Percentiles rank a stretch among this genome's conserved stretches.
Conservation (phyloP, 2,797 vertebrate species). For the Rhinophrynus dorsalis region DNA sequence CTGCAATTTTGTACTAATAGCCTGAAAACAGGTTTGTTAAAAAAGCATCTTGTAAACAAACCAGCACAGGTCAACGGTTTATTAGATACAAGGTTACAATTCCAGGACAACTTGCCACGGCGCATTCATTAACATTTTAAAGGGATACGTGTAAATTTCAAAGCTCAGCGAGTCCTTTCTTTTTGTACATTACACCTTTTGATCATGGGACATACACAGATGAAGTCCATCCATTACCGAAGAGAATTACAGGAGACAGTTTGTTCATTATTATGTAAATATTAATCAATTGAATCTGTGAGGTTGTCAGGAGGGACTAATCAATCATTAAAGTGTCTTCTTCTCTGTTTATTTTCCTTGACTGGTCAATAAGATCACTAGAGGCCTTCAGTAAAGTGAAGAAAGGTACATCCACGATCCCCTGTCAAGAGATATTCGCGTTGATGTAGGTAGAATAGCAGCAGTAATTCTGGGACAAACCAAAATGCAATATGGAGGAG, state of each 20-base stretch:
- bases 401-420: too few species aligned
- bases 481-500: too few species aligned
- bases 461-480: too few species aligned
- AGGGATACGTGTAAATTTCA: neutral
- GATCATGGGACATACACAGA: neutral
- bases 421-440: too few species aligned
- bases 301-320: neutral
- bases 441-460: too few species aligned
- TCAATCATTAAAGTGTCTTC: conserved; percentile 9
- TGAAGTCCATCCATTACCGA: conserved; percentile 7
- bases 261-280: conserved; percentile 20
- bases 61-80: neutral
- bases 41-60: neutral
- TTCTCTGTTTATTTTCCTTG: neutral
- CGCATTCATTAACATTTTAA: neutral
- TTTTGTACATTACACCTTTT: neutral
- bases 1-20: neutral
- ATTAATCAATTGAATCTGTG: neutral
- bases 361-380: neutral
- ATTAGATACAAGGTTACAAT: neutral
- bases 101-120: neutral
- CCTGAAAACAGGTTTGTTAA: neutral
- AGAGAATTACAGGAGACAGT: conserved; percentile 9
- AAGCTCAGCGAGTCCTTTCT: neutral
- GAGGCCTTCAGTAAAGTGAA: too few species aligned